Percentiles rank a stretch among this genome's conserved stretches.
phyloP scores from a whole-genome alignment of 2,113 vertebrate genomes.

The Tor tambroides region DNA sequence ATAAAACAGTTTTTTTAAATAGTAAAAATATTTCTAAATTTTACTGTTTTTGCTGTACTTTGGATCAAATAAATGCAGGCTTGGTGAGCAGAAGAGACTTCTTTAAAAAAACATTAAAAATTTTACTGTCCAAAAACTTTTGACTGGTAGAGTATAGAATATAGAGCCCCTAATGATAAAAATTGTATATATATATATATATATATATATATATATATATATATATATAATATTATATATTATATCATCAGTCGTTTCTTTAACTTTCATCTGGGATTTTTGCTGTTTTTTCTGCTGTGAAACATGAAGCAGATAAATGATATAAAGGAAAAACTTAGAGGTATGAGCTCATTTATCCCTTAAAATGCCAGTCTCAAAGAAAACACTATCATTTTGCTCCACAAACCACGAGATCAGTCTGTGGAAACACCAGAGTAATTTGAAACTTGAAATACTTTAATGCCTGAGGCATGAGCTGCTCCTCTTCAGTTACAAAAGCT shows the following conservation, averaged over 20 bases:
- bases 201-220: too few relatives aligned
- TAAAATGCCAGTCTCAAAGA: neutral
- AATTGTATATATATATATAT: too few relatives aligned
- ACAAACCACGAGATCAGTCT: neutral
- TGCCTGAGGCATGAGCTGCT: neutral
- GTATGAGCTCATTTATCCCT: neutral
- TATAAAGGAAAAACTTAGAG: neutral
- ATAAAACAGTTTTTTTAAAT: too few relatives aligned
- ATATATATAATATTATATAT: too few relatives aligned
- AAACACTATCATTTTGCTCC: neutral
- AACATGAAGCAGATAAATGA: neutral
- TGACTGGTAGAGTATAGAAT: neutral
- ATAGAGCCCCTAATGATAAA: too few relatives aligned
- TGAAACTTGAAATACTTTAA: neutral
- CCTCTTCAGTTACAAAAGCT: neutral
- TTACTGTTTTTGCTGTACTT: too few relatives aligned
- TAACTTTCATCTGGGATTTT: neutral
- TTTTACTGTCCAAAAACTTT: too few relatives aligned
- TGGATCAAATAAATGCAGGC: too few relatives aligned
- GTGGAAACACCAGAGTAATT: constrained; percentile 1
- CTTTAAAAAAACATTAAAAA: too few relatives aligned
- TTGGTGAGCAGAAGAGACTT: neutral
- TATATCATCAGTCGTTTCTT: neutral
- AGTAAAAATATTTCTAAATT: too few relatives aligned
- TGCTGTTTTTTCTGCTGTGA: neutral